Percentiles rank a stretch among this genome's conserved stretches.
phyloP scores from a whole-genome alignment of 2,888 invertebrate genomes.

The Julus scanicus region DNA sequence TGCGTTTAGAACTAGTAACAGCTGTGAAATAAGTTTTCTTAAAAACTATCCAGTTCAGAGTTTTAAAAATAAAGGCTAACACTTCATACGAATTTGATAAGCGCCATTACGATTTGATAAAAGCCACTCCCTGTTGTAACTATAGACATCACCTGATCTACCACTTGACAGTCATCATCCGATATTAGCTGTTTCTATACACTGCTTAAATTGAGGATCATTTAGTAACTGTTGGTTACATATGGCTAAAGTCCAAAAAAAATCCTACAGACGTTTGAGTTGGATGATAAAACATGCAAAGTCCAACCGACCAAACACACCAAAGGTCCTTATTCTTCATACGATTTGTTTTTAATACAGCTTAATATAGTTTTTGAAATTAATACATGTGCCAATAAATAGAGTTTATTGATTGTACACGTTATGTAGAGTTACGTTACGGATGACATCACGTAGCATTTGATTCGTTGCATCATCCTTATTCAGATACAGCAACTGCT shows the following conservation, averaged over 20 bases:
- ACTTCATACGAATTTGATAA: neutral
- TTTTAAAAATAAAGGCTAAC: neutral
- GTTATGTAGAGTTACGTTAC: too few species aligned
- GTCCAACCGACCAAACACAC: neutral
- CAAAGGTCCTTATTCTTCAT: neutral
- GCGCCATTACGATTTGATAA: neutral
- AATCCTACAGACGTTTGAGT: neutral
- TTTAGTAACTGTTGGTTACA: neutral
- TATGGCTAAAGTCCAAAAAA: constrained; percentile 3
- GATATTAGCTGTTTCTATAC: neutral
- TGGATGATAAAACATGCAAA: neutral
- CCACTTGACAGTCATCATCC: neutral
- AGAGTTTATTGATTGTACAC: too few species aligned
- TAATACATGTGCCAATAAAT: too few species aligned
- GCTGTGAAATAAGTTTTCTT: too few species aligned
- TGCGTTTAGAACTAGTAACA: too few species aligned
- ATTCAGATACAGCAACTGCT: too few species aligned
- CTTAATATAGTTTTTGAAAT: too few species aligned
- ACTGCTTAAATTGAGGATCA: neutral
- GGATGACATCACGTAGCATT: too few species aligned
- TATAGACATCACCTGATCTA: neutral
- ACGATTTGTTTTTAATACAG: neutral
- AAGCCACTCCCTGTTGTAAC: neutral
- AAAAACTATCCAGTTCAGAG: neutral
- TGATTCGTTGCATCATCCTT: too few species aligned